Evolutionary conservation across 2,888 invertebrate genomes (phyloP).

Genomic region (Cantharis nigra): DNA sequence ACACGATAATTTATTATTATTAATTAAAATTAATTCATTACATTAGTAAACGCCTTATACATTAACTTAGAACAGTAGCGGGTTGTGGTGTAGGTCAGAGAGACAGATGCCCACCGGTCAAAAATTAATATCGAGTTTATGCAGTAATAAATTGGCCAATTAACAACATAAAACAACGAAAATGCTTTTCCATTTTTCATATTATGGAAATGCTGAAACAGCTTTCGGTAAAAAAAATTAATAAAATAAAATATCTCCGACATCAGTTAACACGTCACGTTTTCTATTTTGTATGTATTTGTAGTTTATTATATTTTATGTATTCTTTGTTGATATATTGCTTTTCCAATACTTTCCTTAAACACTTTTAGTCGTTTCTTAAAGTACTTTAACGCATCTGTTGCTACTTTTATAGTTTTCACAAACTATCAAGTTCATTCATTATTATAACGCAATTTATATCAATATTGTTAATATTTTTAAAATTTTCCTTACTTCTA

Average conservation of each 20-base stretch:
- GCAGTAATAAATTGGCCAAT: not conserved
- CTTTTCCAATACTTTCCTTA: not conserved
- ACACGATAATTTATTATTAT: not conserved
- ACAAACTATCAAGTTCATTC: not conserved
- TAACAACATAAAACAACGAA: not conserved
- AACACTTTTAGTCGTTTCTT: not conserved
- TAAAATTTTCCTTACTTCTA: not conserved
- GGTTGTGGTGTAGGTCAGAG: not conserved
- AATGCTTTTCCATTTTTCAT: not conserved
- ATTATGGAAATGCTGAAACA: not conserved
- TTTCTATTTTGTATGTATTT: not conserved
- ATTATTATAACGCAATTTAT: not conserved
- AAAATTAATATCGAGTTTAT: not conserved
- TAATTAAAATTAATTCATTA: not conserved
- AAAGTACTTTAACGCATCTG: not conserved
- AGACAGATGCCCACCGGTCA: not conserved
- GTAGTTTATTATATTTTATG: not conserved
- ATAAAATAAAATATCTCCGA: not conserved
- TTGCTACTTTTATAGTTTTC: not conserved
- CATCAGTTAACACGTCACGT: not conserved
- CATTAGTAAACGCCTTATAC: not conserved
- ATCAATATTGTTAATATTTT: not conserved
- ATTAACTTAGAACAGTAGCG: not conserved
- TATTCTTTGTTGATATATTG: not conserved
- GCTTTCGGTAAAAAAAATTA: not conserved